A percentile compares a stretch with the other conserved stretches of the same genome.
Evolutionary conservation across 2,113 vertebrate species (phyloP).

Genomic region (Pica pica): DNA sequence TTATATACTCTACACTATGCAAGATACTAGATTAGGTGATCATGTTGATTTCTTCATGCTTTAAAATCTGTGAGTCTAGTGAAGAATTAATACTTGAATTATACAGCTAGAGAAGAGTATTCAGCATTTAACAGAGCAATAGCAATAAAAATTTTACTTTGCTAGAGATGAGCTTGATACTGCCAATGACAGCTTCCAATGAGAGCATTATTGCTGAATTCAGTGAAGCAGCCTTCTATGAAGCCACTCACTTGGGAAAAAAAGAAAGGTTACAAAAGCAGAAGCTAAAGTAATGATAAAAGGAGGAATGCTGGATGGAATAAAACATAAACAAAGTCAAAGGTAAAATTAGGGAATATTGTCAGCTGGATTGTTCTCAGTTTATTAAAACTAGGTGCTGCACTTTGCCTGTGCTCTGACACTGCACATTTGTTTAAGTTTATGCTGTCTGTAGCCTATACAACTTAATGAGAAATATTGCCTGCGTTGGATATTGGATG

Average conservation of each 20-base stretch:
- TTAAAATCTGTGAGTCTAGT: background rate
- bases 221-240: background rate
- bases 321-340: background rate
- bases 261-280: background rate
- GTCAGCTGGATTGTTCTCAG: background rate
- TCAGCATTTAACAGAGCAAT: background rate
- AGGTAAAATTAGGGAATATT: background rate
- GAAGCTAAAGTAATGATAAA: background rate
- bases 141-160: background rate
- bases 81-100: background rate
- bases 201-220: background rate
- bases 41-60: background rate
- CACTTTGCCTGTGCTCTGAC: background rate
- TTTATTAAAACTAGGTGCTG: background rate
- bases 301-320: background rate
- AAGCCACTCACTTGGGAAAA: background rate
- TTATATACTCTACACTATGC: background rate
- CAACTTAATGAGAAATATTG: constrained; percentile 46
- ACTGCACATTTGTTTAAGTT: constrained; percentile 25
- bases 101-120: background rate
- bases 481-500: constrained; percentile 12
- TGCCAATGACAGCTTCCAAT: background rate
- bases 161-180: background rate
- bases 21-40: background rate
- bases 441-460: background rate